Conservation (phyloP, 2,888 invertebrate genomes). For the Erebia aethiops region DNA sequence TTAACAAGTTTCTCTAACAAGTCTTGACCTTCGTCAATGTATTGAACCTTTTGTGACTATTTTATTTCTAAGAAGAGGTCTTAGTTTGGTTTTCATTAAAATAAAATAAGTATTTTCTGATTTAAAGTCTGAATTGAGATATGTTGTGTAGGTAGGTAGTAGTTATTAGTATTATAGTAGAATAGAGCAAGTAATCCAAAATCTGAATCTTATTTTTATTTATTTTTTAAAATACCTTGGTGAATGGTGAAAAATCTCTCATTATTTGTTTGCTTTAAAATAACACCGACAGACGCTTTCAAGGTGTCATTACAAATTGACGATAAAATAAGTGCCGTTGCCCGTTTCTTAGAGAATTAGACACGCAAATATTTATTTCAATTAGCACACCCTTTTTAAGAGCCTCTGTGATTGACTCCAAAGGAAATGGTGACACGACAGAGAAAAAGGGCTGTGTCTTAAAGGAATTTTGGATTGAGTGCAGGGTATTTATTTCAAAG, state of each 20-base stretch:
- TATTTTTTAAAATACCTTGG: too few species aligned
- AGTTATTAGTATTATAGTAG: too few species aligned
- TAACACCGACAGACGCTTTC: neutral
- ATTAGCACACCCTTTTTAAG: constrained; percentile 57
- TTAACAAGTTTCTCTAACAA: constrained; percentile 5
- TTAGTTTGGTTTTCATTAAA: neutral
- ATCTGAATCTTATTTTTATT: too few species aligned
- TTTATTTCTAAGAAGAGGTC: neutral
- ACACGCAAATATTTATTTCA: constrained; percentile 77
- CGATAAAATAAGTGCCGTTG: constrained; percentile 52
- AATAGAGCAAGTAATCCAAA: too few species aligned
- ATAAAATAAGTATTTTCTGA: neutral
- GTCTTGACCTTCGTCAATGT: constrained; percentile 10
- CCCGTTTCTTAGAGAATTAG: constrained; percentile 62
- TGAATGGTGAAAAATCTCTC: too few species aligned
- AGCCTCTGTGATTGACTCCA: constrained; percentile 70
- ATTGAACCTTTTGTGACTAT: neutral
- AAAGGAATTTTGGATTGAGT: constrained; percentile 59
- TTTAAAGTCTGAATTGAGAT: too few species aligned
- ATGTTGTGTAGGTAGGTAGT: too few species aligned
- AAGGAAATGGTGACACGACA: constrained; percentile 68
- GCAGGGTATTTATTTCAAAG: constrained; percentile 59
- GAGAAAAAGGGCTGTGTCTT: constrained; percentile 64
- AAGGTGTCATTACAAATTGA: constrained; percentile 46
- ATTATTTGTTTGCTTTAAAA: neutral